Conservation (phyloP, 2,797 vertebrate genomes). For the Poecilia gillii region DNA sequence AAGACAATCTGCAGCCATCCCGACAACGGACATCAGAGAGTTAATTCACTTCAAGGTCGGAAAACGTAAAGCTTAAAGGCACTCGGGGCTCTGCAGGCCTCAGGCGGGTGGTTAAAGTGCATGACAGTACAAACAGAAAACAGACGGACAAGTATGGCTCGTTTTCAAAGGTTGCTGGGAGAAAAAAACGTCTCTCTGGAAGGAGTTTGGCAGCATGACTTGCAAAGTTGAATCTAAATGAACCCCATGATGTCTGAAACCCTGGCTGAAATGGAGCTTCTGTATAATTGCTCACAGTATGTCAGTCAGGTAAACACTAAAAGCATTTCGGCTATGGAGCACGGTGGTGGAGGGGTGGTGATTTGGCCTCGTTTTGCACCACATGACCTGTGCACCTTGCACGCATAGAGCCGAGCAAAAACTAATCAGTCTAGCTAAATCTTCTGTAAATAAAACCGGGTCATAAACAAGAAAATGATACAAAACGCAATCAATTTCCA, state of each 20-base stretch:
- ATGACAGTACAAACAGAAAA: background rate
- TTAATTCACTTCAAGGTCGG: background rate
- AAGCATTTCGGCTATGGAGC: background rate
- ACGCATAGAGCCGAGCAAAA: background rate
- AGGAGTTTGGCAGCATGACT: background rate
- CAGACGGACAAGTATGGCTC: background rate
- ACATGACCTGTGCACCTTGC: background rate
- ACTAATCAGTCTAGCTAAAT: background rate
- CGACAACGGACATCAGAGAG: background rate
- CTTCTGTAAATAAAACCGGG: background rate
- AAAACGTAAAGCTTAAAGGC: background rate
- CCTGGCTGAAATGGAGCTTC: background rate
- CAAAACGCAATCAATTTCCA: background rate
- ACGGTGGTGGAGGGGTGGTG: background rate
- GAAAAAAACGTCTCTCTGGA: background rate
- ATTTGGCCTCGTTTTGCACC: background rate
- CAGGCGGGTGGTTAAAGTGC: background rate
- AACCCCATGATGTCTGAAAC: background rate
- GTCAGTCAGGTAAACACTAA: background rate
- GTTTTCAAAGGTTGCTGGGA: background rate
- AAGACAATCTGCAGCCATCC: background rate
- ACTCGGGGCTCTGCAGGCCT: background rate
- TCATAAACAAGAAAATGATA: background rate
- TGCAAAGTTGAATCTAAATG: background rate
- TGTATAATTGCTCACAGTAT: background rate